Base-by-base conservation (phyloP, 2,888 invertebrate genomes). In the Sericinus montela region DNA sequence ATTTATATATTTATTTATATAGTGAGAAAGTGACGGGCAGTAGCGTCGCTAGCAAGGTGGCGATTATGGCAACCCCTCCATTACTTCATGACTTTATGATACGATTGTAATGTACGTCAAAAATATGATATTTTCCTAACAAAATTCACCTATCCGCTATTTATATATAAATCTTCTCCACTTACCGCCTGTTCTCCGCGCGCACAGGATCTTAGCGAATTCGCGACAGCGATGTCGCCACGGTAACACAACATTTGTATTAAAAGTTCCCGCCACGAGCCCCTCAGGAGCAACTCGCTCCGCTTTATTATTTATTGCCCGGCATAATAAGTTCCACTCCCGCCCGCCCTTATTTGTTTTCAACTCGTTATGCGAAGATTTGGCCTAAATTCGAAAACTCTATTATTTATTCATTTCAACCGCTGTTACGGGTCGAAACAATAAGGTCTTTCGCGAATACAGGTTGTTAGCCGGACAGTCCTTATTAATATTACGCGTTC, bases 331-430 rank as follows among this genome's bases (percentile, higher is more conserved):
- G 73, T 77, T 75, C 65, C 63, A 57, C 44, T 14, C 41, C 49
- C 43, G 55, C 62, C 63, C 58, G 62, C 69, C 69, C 80, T 81
- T 82, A 83, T 85, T 85, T 84, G 83, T 84, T 82, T 75, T 67
- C 75, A 83, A 85, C 85, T 83, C 85, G 85, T 85, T 86, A 77
- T 72, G 63, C 58, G 69, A 81, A 86, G 86, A 86, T 86, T 85
- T 76, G 69, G 71, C 65, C 74, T 61, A 72, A 82, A 81, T 82
- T 83, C 78, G 63, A 68, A 75, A 82, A 80, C 75, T 75, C 72
- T 67, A 75, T 85, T 80, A 80, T 75, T 83, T 84, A 87, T 86
- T 85, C 82, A 87, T 82, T 76, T 72, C 64, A 64, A 65, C 65
- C 56, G 56, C 48, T 38, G 35, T 47, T 52, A 50, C 50, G 50